Conservation (phyloP, 2,888 invertebrate genomes). For the Panzeria rudis region DNA sequence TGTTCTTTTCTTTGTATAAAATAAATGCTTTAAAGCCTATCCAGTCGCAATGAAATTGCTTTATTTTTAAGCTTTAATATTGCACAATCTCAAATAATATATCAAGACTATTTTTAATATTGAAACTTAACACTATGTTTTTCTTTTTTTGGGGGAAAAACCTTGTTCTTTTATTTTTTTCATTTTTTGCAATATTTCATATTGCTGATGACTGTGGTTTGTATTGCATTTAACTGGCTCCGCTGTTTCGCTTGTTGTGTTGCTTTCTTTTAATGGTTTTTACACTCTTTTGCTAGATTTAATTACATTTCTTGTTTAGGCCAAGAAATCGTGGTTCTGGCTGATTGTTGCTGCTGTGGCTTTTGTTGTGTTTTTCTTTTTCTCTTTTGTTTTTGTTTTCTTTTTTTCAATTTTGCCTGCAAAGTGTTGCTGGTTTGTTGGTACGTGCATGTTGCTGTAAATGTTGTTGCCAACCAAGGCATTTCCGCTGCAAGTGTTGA, state of each 20-base stretch:
- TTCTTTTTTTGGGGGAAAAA: background rate
- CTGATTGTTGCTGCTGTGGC: conserved; percentile 56
- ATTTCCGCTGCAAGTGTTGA: conserved; percentile 70
- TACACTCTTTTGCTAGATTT: conserved; percentile 57
- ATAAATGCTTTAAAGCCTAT: too few relatives aligned
- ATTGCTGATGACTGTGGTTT: conserved; percentile 53
- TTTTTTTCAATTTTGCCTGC: background rate
- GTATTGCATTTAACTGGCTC: conserved; percentile 29
- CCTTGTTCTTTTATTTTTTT: background rate
- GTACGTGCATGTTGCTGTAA: conserved; percentile 18
- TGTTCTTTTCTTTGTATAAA: too few relatives aligned
- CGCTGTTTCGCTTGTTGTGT: background rate
- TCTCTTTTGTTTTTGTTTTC: background rate
- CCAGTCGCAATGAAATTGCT: background rate
- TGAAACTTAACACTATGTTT: conserved; percentile 14
- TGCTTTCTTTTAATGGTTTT: conserved; percentile 25
- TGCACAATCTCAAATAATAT: background rate
- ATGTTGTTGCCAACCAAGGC: conserved; percentile 50
- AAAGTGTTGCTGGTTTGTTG: conserved; percentile 42
- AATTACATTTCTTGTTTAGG: conserved; percentile 72
- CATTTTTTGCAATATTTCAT: conserved; percentile 51
- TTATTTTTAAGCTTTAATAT: too few relatives aligned
- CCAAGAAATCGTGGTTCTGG: conserved; percentile 63
- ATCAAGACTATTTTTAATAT: too few relatives aligned
- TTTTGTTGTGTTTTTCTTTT: conserved; percentile 26